A percentile compares a stretch with the other conserved stretches of the same genome.
Evolutionary conservation across 2,113 vertebrate species (phyloP).

Genomic region (Malurus melanocephalus): DNA sequence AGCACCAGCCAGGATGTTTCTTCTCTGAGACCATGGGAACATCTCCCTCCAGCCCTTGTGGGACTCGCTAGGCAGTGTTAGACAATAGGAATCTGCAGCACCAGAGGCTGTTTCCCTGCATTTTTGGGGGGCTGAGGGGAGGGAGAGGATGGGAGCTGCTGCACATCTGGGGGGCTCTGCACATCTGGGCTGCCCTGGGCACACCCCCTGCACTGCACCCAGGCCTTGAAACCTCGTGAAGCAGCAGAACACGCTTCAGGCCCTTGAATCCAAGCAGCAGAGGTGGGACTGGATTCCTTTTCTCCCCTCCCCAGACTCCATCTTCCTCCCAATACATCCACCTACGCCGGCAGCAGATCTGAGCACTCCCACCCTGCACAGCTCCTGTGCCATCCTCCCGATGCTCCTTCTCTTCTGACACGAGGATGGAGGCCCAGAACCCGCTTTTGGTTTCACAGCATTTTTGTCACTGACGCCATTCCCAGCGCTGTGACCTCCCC

Average conservation of each 20-base stretch:
- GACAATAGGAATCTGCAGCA: background rate
- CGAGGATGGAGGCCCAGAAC: background rate
- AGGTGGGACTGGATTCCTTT: background rate
- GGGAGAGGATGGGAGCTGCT: background rate
- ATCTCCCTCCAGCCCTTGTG: background rate
- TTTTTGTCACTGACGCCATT: fast-evolving
- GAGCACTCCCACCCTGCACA: background rate
- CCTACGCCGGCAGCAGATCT: fast-evolving
- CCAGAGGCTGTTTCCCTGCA: background rate
- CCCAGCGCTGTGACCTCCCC: background rate
- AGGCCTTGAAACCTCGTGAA: background rate
- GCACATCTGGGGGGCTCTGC: background rate
- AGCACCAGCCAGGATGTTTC: background rate
- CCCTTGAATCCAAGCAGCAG: background rate
- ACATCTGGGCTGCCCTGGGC: background rate
- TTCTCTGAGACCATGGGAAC: background rate
- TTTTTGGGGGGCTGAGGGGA: background rate
- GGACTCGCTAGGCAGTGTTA: fast-evolving
- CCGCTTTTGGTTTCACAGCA: background rate
- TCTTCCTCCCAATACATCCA: background rate
- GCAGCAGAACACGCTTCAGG: background rate
- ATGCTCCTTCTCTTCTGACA: background rate
- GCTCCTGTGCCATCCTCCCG: fast-evolving
- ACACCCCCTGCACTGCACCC: background rate
- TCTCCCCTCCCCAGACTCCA: background rate